Evolutionary conservation across 2,888 invertebrate species (phyloP).

Genomic region (Ophioninae sp.): DNA sequence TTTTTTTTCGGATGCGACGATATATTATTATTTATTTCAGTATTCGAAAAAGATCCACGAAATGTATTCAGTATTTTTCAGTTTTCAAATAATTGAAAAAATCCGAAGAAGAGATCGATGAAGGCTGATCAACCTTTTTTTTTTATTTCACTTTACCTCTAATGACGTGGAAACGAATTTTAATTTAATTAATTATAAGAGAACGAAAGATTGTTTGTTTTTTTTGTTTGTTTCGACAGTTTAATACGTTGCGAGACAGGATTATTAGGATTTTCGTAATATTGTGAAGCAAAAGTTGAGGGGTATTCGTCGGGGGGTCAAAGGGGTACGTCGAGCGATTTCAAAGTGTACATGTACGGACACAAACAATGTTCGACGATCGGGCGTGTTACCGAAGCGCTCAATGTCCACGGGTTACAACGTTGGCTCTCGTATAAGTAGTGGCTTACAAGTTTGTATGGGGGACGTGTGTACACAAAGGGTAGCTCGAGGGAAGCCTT

Average conservation of each 20-base stretch:
- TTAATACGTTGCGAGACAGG: background rate
- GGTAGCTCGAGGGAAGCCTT: conserved; percentile 5
- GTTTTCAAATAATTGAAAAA: no score
- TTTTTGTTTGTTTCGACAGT: no score
- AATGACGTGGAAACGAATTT: no score
- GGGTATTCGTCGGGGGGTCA: background rate
- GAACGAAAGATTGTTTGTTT: no score
- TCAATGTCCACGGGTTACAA: conserved; percentile 31
- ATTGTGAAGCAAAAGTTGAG: background rate
- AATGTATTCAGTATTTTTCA: no score
- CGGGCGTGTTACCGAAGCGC: conserved; percentile 8
- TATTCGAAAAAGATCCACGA: no score
- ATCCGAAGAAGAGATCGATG: no score
- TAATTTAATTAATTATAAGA: no score
- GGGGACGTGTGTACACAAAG: conserved; percentile 46
- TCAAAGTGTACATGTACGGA: background rate
- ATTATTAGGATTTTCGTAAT: background rate
- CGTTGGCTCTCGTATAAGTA: conserved; percentile 34
- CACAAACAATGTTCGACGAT: background rate
- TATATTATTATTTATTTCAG: no score
- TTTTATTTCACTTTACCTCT: no score
- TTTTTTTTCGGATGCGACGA: no score
- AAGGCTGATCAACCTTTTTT: no score
- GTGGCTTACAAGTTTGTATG: conserved; percentile 14
- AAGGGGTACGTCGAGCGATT: background rate